Evolutionary conservation across 1,140 invertebrate species (phyloP).

Genomic region (Theocolax elegans): DNA sequence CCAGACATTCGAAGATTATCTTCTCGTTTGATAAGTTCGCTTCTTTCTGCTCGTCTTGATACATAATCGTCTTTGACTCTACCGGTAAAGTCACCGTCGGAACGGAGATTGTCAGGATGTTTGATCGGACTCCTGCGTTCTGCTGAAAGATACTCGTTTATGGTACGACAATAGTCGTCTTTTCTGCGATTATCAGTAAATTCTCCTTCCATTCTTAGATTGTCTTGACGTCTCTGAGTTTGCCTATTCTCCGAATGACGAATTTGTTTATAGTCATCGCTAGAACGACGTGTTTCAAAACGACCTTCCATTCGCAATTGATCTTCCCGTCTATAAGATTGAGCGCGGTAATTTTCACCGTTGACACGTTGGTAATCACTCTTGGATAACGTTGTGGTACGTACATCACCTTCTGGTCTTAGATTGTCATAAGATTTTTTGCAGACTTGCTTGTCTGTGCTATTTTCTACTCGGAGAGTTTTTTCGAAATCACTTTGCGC

Average conservation of each 20-base stretch:
- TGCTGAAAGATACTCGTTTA: constrained; percentile 50
- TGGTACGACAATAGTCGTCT: constrained; percentile 41
- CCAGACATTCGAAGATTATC: constrained; percentile 8
- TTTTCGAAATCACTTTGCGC: constrained; percentile 27
- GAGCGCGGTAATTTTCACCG: constrained; percentile 9
- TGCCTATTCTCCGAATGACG: constrained; percentile 41
- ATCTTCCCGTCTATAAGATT: constrained; percentile 28
- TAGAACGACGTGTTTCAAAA: constrained; percentile 52
- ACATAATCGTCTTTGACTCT: constrained; percentile 55
- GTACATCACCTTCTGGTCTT: constrained; percentile 12
- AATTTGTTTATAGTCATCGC: constrained; percentile 58
- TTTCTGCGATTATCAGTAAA: constrained; percentile 60
- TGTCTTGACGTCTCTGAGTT: constrained; percentile 58
- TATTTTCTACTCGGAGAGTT: constrained; percentile 5
- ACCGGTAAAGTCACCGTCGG: constrained; percentile 64
- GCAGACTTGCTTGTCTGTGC: neutral
- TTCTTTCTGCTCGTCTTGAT: neutral
- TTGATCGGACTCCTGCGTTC: constrained; percentile 56
- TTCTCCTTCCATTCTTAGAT: constrained; percentile 59
- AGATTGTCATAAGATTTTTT: neutral
- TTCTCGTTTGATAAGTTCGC: neutral
- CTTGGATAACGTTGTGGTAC: neutral
- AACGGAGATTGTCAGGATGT: constrained; percentile 64
- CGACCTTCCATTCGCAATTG: constrained; percentile 48
- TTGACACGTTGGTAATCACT: constrained; percentile 17